phyloP scores from a whole-genome alignment of 2,888 invertebrate genomes.

The Tachina lurida region DNA sequence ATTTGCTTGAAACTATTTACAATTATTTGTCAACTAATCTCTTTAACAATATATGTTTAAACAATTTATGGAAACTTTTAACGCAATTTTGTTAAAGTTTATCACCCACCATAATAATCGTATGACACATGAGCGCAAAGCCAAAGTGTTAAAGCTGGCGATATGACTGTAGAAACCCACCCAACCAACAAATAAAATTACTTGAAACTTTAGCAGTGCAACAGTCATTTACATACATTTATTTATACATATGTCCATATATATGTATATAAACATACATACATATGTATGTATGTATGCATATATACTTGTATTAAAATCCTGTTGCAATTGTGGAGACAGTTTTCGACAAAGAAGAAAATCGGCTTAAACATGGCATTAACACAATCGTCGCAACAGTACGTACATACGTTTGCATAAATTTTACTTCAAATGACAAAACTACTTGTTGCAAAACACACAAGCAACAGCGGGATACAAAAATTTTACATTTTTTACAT shows the following conservation, averaged over 20 bases:
- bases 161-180: background rate
- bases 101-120: slow-evolving; percentile 59
- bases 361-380: slow-evolving; percentile 63
- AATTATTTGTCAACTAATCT: slow-evolving; percentile 69
- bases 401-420: slow-evolving; percentile 53
- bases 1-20: slow-evolving; percentile 57
- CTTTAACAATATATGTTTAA: slow-evolving; percentile 56
- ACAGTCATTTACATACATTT: background rate
- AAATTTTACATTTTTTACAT: slow-evolving; percentile 28
- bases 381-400: slow-evolving; percentile 47
- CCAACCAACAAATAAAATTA: background rate
- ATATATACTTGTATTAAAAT: background rate
- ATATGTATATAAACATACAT: too few species aligned
- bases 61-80: slow-evolving; percentile 64
- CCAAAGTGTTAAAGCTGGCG: slow-evolving; percentile 22
- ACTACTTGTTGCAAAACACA: slow-evolving; percentile 58
- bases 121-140: slow-evolving; percentile 24
- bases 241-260: too few species aligned
- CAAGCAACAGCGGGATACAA: slow-evolving; percentile 19
- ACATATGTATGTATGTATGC: too few species aligned
- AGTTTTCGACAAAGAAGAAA: slow-evolving; percentile 53
- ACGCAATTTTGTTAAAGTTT: slow-evolving; percentile 63
- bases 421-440: slow-evolving; percentile 68
- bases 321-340: slow-evolving; percentile 33
- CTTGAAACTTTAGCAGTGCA: background rate